Evolutionary conservation across 2,113 vertebrate species (phyloP).

Genomic region (Entosphenus tridentatus): DNA sequence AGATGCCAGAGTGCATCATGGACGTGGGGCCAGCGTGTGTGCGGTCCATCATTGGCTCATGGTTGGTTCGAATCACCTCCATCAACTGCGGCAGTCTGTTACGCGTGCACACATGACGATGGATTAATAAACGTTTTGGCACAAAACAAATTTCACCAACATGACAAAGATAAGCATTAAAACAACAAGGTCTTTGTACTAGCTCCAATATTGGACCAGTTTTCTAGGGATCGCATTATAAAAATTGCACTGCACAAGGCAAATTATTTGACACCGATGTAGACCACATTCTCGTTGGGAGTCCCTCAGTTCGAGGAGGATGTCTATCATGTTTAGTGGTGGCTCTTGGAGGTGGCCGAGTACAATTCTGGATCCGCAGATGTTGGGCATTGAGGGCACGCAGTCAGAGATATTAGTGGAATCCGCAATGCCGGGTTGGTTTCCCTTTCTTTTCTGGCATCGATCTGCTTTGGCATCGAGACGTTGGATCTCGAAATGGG

Average conservation of each 20-base stretch:
- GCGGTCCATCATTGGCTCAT: conserved; percentile 95
- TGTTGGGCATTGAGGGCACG: too few relatives aligned
- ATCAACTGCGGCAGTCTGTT: conserved; percentile 78
- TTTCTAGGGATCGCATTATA: too few relatives aligned
- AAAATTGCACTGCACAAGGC: too few relatives aligned
- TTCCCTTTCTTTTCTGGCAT: too few relatives aligned
- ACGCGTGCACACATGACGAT: background rate
- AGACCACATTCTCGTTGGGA: background rate
- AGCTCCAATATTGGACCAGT: background rate
- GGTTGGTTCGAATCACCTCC: conserved; percentile 95
- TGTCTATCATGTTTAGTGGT: background rate
- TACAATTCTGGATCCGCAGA: too few relatives aligned
- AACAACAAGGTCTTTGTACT: background rate
- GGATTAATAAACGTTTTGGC: conserved; percentile 4
- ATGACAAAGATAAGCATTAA: too few relatives aligned
- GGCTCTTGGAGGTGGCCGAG: too few relatives aligned
- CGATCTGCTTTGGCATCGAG: too few relatives aligned
- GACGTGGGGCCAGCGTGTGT: conserved; percentile 93
- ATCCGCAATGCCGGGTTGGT: too few relatives aligned
- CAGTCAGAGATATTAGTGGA: too few relatives aligned
- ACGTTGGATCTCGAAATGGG: too few relatives aligned
- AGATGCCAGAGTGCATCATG: conserved; percentile 99
- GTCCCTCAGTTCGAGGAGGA: background rate
- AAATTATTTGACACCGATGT: too few relatives aligned
- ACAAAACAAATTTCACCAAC: background rate